Evolutionary conservation across 2,888 invertebrate genomes (phyloP).

Genomic region (Chrysodeixis includens): DNA sequence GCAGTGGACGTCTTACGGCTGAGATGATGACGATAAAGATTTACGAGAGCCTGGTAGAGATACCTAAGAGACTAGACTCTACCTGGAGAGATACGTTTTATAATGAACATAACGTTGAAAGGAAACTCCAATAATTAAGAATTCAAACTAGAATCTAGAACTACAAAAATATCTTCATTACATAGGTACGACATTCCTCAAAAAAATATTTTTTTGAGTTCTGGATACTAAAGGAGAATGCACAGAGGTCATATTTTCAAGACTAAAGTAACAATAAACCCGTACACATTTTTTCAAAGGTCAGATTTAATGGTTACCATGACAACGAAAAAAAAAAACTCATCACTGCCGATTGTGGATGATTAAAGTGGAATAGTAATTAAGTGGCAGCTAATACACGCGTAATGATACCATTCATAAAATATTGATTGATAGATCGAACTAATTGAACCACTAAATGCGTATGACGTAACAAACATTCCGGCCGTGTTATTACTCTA

Average conservation of each 20-base stretch:
- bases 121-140: no score
- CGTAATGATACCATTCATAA: constrained; percentile 37
- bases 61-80: no score
- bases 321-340: constrained; percentile 2
- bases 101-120: no score
- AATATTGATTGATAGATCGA: constrained; percentile 25
- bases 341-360: background rate
- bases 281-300: constrained; percentile 28
- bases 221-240: background rate
- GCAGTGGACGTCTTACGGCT: no score
- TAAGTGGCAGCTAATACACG: constrained; percentile 40
- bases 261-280: constrained; percentile 16
- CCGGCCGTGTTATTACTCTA: background rate
- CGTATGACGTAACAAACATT: background rate
- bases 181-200: no score
- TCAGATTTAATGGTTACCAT: constrained; percentile 27
- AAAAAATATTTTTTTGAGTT: no score
- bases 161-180: no score
- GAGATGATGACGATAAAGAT: no score
- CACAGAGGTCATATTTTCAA: constrained; percentile 8
- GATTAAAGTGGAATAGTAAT: constrained; percentile 36
- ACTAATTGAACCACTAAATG: constrained; percentile 25
- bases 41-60: no score
- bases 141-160: no score
- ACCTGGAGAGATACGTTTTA: no score